Conservation (phyloP, 2,797 vertebrate genomes). For the Brachyrhaphis roseni region DNA sequence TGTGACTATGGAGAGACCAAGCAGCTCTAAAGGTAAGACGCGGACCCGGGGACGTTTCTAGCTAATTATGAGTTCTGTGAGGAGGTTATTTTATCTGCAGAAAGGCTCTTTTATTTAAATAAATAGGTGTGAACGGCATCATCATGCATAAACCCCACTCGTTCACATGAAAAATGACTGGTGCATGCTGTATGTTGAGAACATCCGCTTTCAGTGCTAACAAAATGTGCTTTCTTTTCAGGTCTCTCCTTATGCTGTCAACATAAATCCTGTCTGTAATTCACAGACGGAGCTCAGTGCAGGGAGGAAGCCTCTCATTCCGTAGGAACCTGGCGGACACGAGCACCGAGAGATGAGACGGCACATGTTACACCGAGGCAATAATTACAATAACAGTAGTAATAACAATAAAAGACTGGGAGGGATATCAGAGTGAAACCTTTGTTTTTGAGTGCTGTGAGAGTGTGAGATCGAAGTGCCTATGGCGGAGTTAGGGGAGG, state of each 20-base stretch:
- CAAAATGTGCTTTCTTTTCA: background rate
- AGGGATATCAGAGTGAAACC: conserved; percentile 55
- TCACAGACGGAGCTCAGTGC: conserved; percentile 50
- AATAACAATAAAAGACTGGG: conserved; percentile 17
- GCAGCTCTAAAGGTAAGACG: conserved; percentile 36
- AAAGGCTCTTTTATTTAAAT: background rate
- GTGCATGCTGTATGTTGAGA: conserved; percentile 16
- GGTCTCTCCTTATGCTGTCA: background rate
- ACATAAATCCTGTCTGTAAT: conserved; percentile 3
- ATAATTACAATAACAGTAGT: conserved; percentile 11
- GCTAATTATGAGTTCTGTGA: background rate
- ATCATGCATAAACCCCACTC: background rate
- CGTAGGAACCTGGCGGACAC: conserved; percentile 35
- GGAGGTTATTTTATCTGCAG: background rate
- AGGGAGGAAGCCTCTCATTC: conserved; percentile 27
- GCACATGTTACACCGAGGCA: conserved; percentile 44
- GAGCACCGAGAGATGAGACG: conserved; percentile 53
- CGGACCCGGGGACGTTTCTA: accelerated
- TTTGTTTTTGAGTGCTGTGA: conserved; percentile 32
- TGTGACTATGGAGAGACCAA: conserved; percentile 21
- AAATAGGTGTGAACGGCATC: background rate
- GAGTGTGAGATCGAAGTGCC: conserved; percentile 61
- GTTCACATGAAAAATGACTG: background rate
- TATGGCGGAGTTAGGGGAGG: conserved; percentile 93
- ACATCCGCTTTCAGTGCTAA: conserved; percentile 58